A percentile compares a stretch with the other conserved stretches of the same genome.
phyloP scores from a whole-genome alignment of 1,140 invertebrate species.

The Nymphalis io region DNA sequence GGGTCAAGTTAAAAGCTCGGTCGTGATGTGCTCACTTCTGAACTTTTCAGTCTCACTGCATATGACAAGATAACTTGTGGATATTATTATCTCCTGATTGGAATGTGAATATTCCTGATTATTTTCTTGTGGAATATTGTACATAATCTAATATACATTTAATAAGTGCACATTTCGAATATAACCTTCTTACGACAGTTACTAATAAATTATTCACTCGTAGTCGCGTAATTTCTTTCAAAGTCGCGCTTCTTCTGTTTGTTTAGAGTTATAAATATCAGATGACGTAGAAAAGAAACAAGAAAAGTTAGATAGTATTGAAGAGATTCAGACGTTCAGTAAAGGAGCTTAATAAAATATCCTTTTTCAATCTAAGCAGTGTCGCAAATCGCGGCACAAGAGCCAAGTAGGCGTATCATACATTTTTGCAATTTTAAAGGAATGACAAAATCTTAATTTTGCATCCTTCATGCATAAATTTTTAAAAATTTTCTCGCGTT shows the following conservation, averaged over 20 bases:
- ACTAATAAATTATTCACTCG: neutral
- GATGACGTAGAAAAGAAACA: neutral
- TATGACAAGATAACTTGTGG: neutral
- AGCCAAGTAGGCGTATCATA: no score
- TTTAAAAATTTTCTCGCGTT: no score
- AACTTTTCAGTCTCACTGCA: conserved; percentile 3
- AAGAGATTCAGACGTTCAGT: conserved; percentile 1
- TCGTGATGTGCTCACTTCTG: conserved; percentile 18
- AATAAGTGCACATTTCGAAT: neutral
- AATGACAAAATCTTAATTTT: no score
- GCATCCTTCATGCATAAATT: no score
- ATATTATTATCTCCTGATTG: neutral
- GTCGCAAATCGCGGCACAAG: neutral
- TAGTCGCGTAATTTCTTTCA: neutral
- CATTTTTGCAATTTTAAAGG: no score
- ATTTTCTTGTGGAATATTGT: no score
- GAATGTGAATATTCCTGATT: no score
- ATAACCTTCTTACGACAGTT: neutral
- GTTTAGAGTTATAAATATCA: neutral
- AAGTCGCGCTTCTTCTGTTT: conserved; percentile 2
- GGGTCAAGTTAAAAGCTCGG: conserved; percentile 26
- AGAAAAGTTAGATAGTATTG: neutral
- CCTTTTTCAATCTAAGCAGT: neutral
- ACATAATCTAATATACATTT: neutral
- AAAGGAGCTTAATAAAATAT: conserved; percentile 9